Evolutionary conservation across 2,888 invertebrate species (phyloP), one percentile per base, ranked within the genome.

Genomic region (Chrysina gloriosa): DNA sequence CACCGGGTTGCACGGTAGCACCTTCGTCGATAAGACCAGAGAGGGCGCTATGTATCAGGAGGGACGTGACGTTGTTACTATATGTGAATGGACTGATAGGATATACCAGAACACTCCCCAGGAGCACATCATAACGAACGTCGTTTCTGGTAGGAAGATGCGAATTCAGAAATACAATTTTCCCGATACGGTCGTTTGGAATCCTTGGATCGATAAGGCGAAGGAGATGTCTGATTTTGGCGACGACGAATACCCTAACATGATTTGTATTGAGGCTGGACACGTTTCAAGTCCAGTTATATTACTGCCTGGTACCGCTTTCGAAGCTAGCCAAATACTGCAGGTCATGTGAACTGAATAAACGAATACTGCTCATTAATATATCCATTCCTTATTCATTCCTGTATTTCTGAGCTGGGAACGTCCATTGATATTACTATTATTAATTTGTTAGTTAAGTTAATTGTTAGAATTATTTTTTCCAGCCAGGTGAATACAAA

Each of bases 101-200:
- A 90, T 96, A 83, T 97, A 97, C 84, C 94, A 95, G 84, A 94
- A 95, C 84, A 96, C 96, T 14, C 93, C 95, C 76, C 94, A 93
- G 79, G 95, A 95, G 82, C 95, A 97, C 84, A 92, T 95, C 80
- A 93, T 97, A 79, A 94, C 94, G 72, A 96, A 96, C 84, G 94
- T 95, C 47, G 95, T 95, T 63, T 95, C 95, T 72, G 94, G 95
- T 0, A 87, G 95, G 70, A 95, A 95, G 85, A 94, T 97, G 93
- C 88, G 94, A 79, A 90, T 97, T 80, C 93, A 94, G 84, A 97
- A 97, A 84, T 94, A 94, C 84, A 96, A 97, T 85, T 94, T 97
- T 81, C 95, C 96, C 0, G 97, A 97, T 79, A 96, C 96, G 85
- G 97, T 97, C 73, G 90, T 97, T 73, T 98, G 97, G 97, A 97